Base-by-base conservation (phyloP, 2,888 invertebrate species). In the Leptogaster cylindrica region DNA sequence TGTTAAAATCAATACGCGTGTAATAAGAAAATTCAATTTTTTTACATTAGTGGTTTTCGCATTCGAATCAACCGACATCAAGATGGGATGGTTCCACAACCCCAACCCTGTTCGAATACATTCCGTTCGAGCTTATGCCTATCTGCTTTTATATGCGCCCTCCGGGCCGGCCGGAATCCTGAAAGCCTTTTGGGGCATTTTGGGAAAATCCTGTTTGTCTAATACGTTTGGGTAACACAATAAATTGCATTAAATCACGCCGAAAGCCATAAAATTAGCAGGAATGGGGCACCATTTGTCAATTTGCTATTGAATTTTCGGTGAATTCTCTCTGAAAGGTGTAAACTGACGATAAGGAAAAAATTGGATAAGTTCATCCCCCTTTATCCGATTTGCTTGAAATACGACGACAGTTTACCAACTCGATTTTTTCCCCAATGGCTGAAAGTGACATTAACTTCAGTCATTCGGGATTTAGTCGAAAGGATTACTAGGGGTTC, bases 321-420 rank as follows among this genome's bases (percentile, higher is more conserved):
- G 55, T 6, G 14, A 33, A 55, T 25, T 52, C 14, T 46, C 31
- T 12, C 23, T 36, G 64, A 66, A 69, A 69, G 69, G 69, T 69
- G 69, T 66, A 61, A 66, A 69, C 48, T 66, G 69, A 69, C 69
- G 69, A 69, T 66, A 69, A 69, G 69, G 44, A 41, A 69, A 69
- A 69, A 68, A 68, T 58, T 68, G 68, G 68, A 68, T 66, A 51
- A 63, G 69, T 69, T 69, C 63, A 69, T 68, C 69, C 64, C n/a
- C 66, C 36, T 66, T 66, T 51, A 69, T 69, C 69, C 66, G 69
- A 69, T 69, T 69, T 69, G 33, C 63, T 66, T 69, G 66, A 69
- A 69, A 66, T 63, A 69, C 69, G 66, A 52, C 69, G 36, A 64
- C 63, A 66, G 58, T 50, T 68, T 58, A 50, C 46, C 51, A 55